These are phyloP conservation scores for Enteromius viviparus DNA, from an alignment of 2,797 vertebrate species.

Conservation along the genomic window DNA sequence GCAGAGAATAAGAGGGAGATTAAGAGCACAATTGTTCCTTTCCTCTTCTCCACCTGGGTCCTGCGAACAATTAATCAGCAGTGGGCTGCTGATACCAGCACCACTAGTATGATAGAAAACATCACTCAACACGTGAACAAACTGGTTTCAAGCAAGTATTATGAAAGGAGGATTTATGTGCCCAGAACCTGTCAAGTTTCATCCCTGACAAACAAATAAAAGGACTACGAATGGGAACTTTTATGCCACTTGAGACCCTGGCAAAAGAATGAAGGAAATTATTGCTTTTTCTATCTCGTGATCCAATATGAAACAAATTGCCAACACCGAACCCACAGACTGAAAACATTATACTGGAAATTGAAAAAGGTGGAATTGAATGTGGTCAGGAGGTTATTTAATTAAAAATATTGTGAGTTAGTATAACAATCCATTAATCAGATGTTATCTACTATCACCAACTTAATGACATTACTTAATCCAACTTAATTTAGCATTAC, in stretches of 20 bases:
- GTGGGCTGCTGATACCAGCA: conserved; percentile 76
- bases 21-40: conserved; percentile 35
- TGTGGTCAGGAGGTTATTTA: not conserved
- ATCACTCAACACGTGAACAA: conserved; percentile 17
- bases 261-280: conserved; percentile 17
- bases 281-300: conserved; percentile 5
- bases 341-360: not conserved
- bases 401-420: not conserved
- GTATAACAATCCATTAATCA: not conserved
- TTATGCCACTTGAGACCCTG: conserved; percentile 7
- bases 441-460: not conserved
- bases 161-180: conserved; percentile 32
- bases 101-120: conserved; percentile 63
- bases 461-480: not conserved
- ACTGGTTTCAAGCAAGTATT: conserved; percentile 7
- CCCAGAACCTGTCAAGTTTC: conserved; percentile 7
- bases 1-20: conserved; percentile 15
- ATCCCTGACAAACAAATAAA: conserved; percentile 41
- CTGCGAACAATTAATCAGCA: conserved; percentile 60
- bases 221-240: conserved; percentile 34
- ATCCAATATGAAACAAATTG: not conserved
- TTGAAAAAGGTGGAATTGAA: not conserved
- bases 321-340: not conserved
- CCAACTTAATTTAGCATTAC: not conserved
- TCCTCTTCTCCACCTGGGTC: conserved; percentile 41